These are phyloP conservation scores for Eulacestoma nigropectus DNA, from an alignment of 2,113 vertebrate species.

Conservation along the genomic window DNA sequence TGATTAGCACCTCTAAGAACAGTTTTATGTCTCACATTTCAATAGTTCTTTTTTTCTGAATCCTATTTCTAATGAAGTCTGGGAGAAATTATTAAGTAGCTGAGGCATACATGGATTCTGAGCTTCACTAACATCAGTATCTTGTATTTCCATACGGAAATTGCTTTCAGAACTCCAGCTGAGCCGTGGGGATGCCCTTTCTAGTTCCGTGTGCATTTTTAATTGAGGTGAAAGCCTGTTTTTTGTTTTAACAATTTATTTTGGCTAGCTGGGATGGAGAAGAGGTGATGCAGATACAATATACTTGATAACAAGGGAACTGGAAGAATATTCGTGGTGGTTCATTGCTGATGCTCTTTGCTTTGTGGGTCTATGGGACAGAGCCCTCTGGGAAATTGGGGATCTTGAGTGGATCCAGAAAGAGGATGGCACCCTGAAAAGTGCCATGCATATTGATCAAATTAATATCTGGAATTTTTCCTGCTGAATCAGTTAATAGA, in stretches of 20 bases:
- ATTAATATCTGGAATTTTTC: background rate
- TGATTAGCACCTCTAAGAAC: background rate
- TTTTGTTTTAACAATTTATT: background rate
- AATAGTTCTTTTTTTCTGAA: background rate
- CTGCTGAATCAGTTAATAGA: background rate
- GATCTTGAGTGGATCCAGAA: background rate
- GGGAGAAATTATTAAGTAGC: background rate
- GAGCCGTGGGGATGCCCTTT: background rate
- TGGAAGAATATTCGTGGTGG: background rate
- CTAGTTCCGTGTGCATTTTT: background rate
- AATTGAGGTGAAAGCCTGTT: background rate
- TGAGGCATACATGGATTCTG: background rate
- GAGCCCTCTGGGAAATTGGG: background rate
- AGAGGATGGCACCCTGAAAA: background rate
- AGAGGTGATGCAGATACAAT: background rate
- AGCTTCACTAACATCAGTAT: background rate
- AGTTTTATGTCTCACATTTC: background rate
- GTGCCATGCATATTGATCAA: background rate
- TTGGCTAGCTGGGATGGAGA: background rate
- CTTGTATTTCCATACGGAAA: background rate
- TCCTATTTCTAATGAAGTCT: background rate
- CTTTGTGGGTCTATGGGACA: background rate
- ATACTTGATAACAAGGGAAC: background rate
- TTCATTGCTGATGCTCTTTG: background rate
- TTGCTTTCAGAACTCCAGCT: background rate